These are phyloP conservation scores for Aulostomus chinensis DNA, from an alignment of 2,797 vertebrate genomes.

Conservation along the genomic window DNA sequence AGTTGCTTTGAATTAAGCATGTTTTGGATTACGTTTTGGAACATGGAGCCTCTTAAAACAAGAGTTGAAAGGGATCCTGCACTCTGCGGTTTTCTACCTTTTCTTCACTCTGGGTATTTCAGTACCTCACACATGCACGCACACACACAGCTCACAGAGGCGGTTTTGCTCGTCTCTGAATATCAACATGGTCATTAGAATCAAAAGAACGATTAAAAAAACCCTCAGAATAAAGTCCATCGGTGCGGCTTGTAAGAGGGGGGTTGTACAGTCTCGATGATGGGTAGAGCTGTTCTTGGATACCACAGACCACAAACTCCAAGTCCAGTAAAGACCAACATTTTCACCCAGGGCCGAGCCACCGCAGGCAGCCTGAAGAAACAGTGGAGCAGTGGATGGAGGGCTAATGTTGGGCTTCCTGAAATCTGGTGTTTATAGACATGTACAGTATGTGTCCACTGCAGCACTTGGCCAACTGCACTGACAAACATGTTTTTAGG, in stretches of 20 bases:
- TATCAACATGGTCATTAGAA: conserved; percentile 24
- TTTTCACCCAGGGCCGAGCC: conserved; percentile 39
- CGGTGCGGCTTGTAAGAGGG: conserved; percentile 38
- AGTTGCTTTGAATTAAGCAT: conserved; percentile 48
- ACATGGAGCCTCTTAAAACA: conserved; percentile 27
- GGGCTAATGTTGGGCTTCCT: conserved; percentile 21
- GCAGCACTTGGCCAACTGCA: conserved; percentile 12
- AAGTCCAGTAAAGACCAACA: conserved; percentile 41
- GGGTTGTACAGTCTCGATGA: conserved; percentile 24
- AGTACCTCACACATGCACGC: background rate
- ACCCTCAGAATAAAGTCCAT: conserved; percentile 5
- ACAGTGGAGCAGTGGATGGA: conserved; percentile 30
- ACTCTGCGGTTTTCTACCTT: conserved; percentile 45
- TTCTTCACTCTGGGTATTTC: too few relatives aligned
- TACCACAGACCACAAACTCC: conserved; percentile 61
- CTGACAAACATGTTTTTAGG: conserved; percentile 23
- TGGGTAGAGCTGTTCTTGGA: conserved; percentile 41
- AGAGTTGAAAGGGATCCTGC: conserved; percentile 39
- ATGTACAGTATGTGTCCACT: background rate
- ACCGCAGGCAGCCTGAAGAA: conserved; percentile 43
- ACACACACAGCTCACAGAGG: conserved; percentile 7
- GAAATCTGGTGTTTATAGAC: conserved; percentile 11
- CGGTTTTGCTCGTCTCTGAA: conserved; percentile 32
- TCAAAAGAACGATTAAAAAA: conserved; percentile 31
- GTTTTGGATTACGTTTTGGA: conserved; percentile 40